These are phyloP conservation scores for Mastomys natalensis DNA, from an alignment of 2,113 vertebrate species.

Conservation along the genomic window DNA sequence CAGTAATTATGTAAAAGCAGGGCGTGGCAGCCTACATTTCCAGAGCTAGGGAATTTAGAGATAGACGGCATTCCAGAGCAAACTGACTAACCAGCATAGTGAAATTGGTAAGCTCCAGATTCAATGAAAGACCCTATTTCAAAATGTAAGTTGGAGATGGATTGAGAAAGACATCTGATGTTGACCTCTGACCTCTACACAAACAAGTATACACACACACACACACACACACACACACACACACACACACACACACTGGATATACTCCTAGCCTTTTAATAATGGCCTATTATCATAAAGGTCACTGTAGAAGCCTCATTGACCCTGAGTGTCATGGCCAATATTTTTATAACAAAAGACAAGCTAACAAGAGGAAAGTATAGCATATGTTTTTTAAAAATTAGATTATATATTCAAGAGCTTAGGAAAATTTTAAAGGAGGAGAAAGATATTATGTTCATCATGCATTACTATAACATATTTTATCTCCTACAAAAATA, in stretches of 20 bases:
- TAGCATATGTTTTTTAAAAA: not conserved
- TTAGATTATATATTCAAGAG: not conserved
- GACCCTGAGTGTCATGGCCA: not conserved
- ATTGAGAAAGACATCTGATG: not conserved
- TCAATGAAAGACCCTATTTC: not conserved
- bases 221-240: not conserved
- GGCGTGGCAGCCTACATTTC: not conserved
- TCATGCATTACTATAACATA: slow-evolving; percentile 12
- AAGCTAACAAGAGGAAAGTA: not conserved
- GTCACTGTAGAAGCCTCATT: not conserved
- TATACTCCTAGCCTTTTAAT: not conserved
- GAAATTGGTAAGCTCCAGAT: not conserved
- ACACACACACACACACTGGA: not conserved
- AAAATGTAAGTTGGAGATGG: not conserved
- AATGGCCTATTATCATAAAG: slow-evolving; percentile 4
- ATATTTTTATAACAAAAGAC: not conserved
- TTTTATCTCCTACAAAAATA: not conserved
- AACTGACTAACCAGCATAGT: no score
- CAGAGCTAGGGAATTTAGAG: not conserved
- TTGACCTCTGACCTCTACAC: not conserved
- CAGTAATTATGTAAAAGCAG: not conserved
- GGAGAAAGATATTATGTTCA: not conserved
- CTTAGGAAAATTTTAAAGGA: slow-evolving; percentile 45
- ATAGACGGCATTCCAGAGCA: not conserved
- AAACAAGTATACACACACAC: no score